A percentile compares a stretch with the other conserved stretches of the same genome.
Conservation (phyloP, 2,888 invertebrate genomes). For the Pollenia griseotomentosa region DNA sequence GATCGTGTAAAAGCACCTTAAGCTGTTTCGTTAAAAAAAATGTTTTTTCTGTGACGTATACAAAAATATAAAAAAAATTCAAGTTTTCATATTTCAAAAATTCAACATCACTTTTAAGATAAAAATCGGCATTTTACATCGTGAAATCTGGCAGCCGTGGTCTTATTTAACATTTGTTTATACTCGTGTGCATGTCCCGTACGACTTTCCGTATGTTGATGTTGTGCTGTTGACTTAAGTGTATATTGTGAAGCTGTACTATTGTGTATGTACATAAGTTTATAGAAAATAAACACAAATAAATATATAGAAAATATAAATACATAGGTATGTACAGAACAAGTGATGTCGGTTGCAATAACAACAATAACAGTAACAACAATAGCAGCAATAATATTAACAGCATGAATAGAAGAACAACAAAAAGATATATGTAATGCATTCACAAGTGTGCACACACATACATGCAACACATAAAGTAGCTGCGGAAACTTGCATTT, state of each 20-base stretch:
- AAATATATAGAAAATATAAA: constrained; percentile 23
- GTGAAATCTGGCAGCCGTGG: too few relatives aligned
- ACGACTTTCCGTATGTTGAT: background rate
- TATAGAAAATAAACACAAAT: constrained; percentile 2
- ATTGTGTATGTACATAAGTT: constrained; percentile 19
- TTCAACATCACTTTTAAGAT: too few relatives aligned
- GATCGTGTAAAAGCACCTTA: too few relatives aligned
- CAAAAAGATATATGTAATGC: background rate
- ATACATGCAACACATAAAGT: background rate
- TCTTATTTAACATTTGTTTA: too few relatives aligned
- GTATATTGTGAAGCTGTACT: background rate
- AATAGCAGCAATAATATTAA: constrained; percentile 1
- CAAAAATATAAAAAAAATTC: too few relatives aligned
- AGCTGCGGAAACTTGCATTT: constrained; percentile 52
- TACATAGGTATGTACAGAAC: constrained; percentile 12
- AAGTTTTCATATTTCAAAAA: too few relatives aligned
- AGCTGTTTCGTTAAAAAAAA: too few relatives aligned
- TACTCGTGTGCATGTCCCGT: too few relatives aligned
- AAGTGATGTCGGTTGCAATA: constrained; percentile 41
- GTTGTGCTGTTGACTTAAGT: constrained; percentile 1
- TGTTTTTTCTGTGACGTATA: too few relatives aligned
- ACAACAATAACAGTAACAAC: constrained; percentile 6
- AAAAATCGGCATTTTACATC: too few relatives aligned
- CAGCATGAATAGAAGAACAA: constrained; percentile 29
- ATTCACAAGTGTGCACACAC: constrained; percentile 12